phyloP scores from a whole-genome alignment of 2,797 vertebrate genomes.

The Artibeus lituratus region DNA sequence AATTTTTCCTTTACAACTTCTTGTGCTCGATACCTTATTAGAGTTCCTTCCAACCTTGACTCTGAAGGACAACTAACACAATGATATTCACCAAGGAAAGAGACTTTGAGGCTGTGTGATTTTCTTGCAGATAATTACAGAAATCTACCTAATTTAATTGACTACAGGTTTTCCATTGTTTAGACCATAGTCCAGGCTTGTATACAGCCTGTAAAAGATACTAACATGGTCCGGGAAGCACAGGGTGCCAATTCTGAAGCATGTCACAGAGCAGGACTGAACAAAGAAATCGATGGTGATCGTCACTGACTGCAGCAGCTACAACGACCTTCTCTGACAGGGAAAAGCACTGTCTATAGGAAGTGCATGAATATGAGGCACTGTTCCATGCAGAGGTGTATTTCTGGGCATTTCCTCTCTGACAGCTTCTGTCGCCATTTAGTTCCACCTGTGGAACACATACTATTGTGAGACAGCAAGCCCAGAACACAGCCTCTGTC shows the following conservation, averaged over 20 bases:
- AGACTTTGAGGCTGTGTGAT: not conserved
- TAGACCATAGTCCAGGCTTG: not conserved
- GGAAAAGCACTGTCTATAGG: not conserved
- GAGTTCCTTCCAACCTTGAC: constrained; percentile 20
- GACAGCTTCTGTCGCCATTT: not conserved
- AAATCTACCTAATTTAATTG: constrained; percentile 21
- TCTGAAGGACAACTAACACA: constrained; percentile 33
- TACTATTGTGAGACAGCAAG: constrained; percentile 9
- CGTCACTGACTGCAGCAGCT: constrained; percentile 43
- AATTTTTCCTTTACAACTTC: constrained; percentile 22
- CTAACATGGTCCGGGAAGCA: constrained; percentile 32
- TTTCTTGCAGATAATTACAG: not conserved
- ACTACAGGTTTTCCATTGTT: not conserved
- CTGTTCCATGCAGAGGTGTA: not conserved
- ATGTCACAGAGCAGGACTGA: constrained; percentile 33
- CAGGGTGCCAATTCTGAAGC: constrained; percentile 43
- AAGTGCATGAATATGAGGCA: not conserved
- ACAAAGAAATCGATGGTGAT: constrained; percentile 54
- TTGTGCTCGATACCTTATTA: not conserved
- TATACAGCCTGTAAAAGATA: not conserved
- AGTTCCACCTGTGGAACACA: not conserved
- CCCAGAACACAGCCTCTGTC: not conserved
- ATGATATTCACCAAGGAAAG: constrained; percentile 18
- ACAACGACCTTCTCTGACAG: constrained; percentile 35
- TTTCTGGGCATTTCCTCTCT: constrained; percentile 17